These are phyloP conservation scores for Drosophila truncata DNA, from an alignment of 1,140 invertebrate species.

Conservation along the genomic window DNA sequence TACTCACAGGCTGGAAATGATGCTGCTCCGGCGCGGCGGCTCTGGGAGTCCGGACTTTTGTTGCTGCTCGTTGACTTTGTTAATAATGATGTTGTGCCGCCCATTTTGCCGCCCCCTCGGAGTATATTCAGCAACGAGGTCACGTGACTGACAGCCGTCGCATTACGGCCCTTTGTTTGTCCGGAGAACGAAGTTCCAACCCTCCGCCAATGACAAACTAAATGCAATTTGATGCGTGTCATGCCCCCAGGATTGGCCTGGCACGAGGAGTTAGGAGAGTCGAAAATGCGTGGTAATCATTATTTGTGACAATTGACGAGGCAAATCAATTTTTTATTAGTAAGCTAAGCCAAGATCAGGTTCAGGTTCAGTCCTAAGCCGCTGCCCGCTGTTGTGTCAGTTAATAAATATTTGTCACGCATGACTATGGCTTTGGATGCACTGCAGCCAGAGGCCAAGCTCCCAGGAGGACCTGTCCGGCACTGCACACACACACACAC, in stretches of 20 bases:
- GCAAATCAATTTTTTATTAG: constrained; percentile 69
- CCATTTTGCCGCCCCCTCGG: constrained; percentile 16
- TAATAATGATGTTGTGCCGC: constrained; percentile 71
- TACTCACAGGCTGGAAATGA: constrained; percentile 40
- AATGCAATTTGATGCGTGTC: constrained; percentile 82
- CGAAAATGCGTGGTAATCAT: constrained; percentile 81
- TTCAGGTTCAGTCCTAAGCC: constrained; percentile 43
- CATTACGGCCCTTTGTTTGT: constrained; percentile 41
- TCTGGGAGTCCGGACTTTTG: constrained; percentile 9
- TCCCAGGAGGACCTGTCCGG: constrained; percentile 37
- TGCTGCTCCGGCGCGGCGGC: constrained; percentile 5
- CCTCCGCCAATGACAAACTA: constrained; percentile 68
- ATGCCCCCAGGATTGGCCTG: constrained; percentile 38
- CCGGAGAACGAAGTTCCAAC: neutral
- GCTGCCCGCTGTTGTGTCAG: constrained; percentile 52
- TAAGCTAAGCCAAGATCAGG: constrained; percentile 6
- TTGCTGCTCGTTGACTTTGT: constrained; percentile 68
- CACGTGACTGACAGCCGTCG: constrained; percentile 67
- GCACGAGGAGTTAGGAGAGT: neutral
- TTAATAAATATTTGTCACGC: constrained; percentile 80
- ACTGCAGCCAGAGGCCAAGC: constrained; percentile 47
- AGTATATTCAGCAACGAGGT: constrained; percentile 71
- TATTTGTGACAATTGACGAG: constrained; percentile 81
- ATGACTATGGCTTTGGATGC: constrained; percentile 62
- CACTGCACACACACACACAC: no score